Evolutionary conservation across 2,888 invertebrate species (phyloP).

Genomic region (Volucella zonaria): DNA sequence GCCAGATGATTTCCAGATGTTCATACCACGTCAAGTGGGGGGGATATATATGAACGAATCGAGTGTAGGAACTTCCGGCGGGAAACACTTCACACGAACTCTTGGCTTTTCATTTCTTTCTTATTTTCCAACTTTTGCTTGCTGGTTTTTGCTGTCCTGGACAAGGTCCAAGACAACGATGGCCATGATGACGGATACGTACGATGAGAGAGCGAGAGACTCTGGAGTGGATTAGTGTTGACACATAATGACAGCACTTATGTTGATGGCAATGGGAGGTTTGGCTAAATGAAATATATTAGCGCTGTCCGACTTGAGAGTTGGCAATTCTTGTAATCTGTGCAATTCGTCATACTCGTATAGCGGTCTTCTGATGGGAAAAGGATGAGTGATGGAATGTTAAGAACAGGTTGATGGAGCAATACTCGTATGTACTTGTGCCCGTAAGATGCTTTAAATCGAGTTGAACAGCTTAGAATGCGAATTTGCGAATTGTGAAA

Average conservation of each 20-base stretch:
- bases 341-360: slow-evolving; percentile 65
- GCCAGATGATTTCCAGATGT: slow-evolving; percentile 23
- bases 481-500: slow-evolving; percentile 37
- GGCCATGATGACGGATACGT: not conserved
- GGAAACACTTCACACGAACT: slow-evolving; percentile 66
- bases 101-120: slow-evolving; percentile 38
- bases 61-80: slow-evolving; percentile 69
- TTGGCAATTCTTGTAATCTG: not conserved
- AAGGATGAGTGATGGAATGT: slow-evolving; percentile 50
- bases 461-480: slow-evolving; percentile 8
- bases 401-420: slow-evolving; percentile 33
- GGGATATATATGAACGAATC: slow-evolving; percentile 23
- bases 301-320: slow-evolving; percentile 13
- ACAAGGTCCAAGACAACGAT: not conserved
- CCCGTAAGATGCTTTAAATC: slow-evolving; percentile 1
- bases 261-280: slow-evolving; percentile 52
- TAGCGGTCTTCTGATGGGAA: slow-evolving; percentile 57
- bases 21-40: slow-evolving; percentile 9
- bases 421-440: not conserved
- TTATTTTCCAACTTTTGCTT: slow-evolving; percentile 27
- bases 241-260: slow-evolving; percentile 66
- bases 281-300: slow-evolving; percentile 51
- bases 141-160: slow-evolving; percentile 23
- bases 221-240: slow-evolving; percentile 52
- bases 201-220: slow-evolving; percentile 6